phyloP scores from a whole-genome alignment of 1,140 invertebrate species.

The Sarcophaga peregrina region DNA sequence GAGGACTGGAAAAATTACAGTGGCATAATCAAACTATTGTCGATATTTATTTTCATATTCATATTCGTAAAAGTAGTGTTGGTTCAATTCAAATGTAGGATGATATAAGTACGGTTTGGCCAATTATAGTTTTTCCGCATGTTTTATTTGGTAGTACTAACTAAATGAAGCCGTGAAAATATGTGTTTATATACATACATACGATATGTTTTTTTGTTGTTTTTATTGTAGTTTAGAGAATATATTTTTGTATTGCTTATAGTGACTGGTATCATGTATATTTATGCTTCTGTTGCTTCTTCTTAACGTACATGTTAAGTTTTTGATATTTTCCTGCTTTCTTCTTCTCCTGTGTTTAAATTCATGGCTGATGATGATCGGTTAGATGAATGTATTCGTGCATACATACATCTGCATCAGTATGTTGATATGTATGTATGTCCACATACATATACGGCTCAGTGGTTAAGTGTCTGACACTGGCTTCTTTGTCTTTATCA shows the following conservation, averaged over 20 bases:
- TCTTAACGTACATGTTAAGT: constrained; percentile 12
- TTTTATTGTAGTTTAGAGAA: too few relatives aligned
- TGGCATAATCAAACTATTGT: too few relatives aligned
- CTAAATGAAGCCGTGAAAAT: constrained; percentile 14
- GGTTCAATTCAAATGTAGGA: neutral
- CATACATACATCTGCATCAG: neutral
- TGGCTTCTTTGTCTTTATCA: neutral
- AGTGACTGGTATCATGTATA: constrained; percentile 18
- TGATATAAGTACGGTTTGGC: neutral
- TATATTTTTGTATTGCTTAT: neutral
- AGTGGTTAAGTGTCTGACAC: neutral
- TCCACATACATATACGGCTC: neutral
- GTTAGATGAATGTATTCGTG: neutral
- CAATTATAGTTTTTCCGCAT: neutral
- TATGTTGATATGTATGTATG: neutral
- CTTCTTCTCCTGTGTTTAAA: neutral
- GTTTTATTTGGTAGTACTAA: neutral
- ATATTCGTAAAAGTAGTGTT: neutral
- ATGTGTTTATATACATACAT: constrained; percentile 7
- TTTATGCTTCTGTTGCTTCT: constrained; percentile 10
- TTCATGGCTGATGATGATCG: neutral
- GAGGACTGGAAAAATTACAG: too few relatives aligned
- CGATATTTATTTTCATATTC: too few relatives aligned
- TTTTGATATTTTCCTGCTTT: neutral
- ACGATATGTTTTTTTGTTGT: neutral